These are phyloP conservation scores for Papio anubis DNA, from an alignment of 2,113 vertebrate genomes.

Conservation along the genomic window DNA sequence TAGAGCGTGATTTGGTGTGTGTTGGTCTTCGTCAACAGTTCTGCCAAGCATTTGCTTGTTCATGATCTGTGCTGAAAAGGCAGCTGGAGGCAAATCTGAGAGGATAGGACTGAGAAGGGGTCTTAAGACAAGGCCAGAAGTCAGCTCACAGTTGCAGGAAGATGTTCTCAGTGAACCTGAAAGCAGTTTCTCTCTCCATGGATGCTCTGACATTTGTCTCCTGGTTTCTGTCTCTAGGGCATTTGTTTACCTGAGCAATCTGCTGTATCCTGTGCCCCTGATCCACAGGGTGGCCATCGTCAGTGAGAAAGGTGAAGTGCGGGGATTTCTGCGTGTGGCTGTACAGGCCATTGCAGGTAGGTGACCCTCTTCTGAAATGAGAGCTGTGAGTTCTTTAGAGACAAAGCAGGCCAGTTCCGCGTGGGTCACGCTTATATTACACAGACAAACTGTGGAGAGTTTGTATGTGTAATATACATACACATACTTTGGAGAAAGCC, in stretches of 20 bases:
- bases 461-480: neutral
- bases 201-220: conserved; percentile 43
- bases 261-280: conserved; percentile 96
- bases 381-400: neutral
- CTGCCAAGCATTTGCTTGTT: conserved; percentile 3
- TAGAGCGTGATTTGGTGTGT: neutral
- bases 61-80: neutral
- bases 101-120: neutral
- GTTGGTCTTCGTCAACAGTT: conserved; percentile 43
- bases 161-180: neutral
- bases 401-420: neutral
- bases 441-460: fast-evolving
- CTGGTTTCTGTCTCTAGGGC: conserved; percentile 86
- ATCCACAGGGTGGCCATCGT: conserved; percentile 97
- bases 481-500: neutral
- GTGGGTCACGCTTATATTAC: neutral
- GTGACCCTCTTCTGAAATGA: conserved; percentile 9
- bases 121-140: conserved; percentile 22
- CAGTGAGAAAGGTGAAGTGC: conserved; percentile 97
- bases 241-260: conserved; percentile 98
- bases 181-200: neutral
- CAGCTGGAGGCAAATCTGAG: neutral
- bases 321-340: conserved; percentile 96
- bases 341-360: conserved; percentile 98
- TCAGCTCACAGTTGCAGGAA: conserved; percentile 5